phyloP scores from a whole-genome alignment of 2,113 vertebrate genomes.

The Bostrychus sinensis region DNA sequence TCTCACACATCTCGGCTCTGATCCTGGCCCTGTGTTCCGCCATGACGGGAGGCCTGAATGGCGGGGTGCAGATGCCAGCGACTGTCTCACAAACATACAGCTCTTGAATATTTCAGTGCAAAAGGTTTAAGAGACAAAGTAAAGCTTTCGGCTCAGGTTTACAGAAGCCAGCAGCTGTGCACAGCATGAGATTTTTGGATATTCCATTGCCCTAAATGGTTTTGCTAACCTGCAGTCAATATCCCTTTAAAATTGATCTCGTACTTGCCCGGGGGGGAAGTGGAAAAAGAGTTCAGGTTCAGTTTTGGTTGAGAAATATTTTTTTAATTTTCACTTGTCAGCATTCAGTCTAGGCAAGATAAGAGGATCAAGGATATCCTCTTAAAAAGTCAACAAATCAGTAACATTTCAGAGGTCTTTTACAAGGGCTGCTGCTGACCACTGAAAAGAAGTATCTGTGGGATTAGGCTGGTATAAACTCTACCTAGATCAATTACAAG shows the following conservation, averaged over 20 bases:
- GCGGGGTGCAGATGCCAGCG: conserved; percentile 64
- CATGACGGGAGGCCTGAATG: conserved; percentile 58
- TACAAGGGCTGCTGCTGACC: conserved; percentile 24
- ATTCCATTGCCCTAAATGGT: conserved; percentile 31
- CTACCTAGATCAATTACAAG: too few species aligned
- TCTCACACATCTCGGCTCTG: conserved; percentile 59
- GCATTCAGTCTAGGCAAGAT: conserved; percentile 43
- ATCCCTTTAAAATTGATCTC: conserved; percentile 19
- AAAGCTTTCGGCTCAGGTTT: conserved; percentile 36
- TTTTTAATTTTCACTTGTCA: conserved; percentile 42
- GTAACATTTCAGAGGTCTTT: conserved; percentile 31
- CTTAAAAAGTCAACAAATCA: conserved; percentile 45
- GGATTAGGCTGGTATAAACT: conserved; percentile 4
- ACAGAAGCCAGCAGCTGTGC: conserved; percentile 46
- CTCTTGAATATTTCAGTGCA: conserved; percentile 69
- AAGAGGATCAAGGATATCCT: conserved; percentile 61
- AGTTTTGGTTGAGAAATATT: conserved; percentile 40
- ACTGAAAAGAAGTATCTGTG: conserved; percentile 23
- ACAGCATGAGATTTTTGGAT: background rate
- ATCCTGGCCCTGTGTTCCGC: conserved; percentile 63
- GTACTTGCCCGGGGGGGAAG: conserved; percentile 11
- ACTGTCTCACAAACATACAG: conserved; percentile 61
- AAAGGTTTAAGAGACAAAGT: conserved; percentile 53
- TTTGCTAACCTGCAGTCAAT: conserved; percentile 9
- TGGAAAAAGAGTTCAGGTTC: conserved; percentile 9